Base-by-base conservation (phyloP, 2,113 vertebrate species). In the Mormyrus iriodes region DNA sequence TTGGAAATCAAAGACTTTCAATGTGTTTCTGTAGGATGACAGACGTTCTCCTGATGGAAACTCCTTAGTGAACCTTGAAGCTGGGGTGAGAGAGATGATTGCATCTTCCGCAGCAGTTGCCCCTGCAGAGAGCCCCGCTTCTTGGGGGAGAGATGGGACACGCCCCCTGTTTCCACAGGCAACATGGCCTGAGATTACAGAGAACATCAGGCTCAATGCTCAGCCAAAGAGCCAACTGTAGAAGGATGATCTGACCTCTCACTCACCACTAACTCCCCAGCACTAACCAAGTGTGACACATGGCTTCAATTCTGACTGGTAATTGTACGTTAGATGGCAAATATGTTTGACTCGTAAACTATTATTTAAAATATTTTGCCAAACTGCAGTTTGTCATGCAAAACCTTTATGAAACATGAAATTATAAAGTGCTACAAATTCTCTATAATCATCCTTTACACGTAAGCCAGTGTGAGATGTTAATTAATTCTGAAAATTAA, bases 1-100 rank as follows among this genome's bases (percentile, higher is more conserved):
- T 52, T 85, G 83, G 4, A 3, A 10, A 27, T 51, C 9, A 51
- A n/a, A 9, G 24, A 17, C 44, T 73, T 89, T 24, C 35, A 19
- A 53, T 17, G 24, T 89, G 2, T 89, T n/a, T 42, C 44, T 27
- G 42, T 88, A 94, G 94, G 89, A 86, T 27, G 89, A 89, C 46
- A 88, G 91, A 31, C 17, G 89, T 2, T 88, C 88, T 86, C 91
- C 93, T 1, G 91, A 93, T 61, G 91, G 90, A 9, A 91, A 88
- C 12, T 49, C 93, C 88, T 88, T 92, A 44, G 91, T 92, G 39
- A 90, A 91, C 21, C 51, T 92, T 73, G 92, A 94, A 51, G 90
- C 90, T 89, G 90, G 52, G 48, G 88, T 82, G 1, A 92, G 89
- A 6, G 39, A 89, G 2, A 89, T 91, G 51, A 85, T n/a, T 39